phyloP scores from a whole-genome alignment of 2,888 invertebrate species.

The Branchipolynoe longqiensis region DNA sequence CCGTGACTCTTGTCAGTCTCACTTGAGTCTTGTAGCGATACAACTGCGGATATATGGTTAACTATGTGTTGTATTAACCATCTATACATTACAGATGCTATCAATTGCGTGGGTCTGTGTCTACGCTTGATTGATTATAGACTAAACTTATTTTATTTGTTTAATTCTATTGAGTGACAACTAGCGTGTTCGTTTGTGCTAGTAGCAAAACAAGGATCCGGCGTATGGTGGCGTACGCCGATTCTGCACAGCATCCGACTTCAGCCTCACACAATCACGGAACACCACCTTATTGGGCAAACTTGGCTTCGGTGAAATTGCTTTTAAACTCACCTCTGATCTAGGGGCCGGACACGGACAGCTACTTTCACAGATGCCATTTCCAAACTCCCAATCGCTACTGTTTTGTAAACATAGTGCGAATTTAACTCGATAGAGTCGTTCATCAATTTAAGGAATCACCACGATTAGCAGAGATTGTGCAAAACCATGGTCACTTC shows the following conservation, averaged over 20 bases:
- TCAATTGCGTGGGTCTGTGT: no score
- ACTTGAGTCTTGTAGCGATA: no score
- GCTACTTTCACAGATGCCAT: slow-evolving; percentile 55
- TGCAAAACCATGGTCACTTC: neutral
- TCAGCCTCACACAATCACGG: neutral
- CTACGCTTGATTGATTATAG: no score
- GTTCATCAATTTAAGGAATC: no score
- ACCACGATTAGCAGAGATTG: neutral
- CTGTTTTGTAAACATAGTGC: neutral
- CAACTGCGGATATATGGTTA: no score
- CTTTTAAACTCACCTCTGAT: slow-evolving; percentile 32
- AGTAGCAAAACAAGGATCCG: neutral
- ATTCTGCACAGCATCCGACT: neutral
- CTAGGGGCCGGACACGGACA: slow-evolving; percentile 46
- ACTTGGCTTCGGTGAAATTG: neutral
- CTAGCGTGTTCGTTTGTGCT: neutral
- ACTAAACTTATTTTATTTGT: no score
- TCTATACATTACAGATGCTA: no score
- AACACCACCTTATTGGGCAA: neutral
- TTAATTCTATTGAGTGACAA: no score
- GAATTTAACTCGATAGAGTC: neutral
- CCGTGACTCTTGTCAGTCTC: no score
- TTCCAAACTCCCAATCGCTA: neutral
- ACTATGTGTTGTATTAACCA: no score
- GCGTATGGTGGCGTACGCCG: neutral